Evolutionary conservation across 1,140 invertebrate species (phyloP).

Genomic region (Cydia splendana): DNA sequence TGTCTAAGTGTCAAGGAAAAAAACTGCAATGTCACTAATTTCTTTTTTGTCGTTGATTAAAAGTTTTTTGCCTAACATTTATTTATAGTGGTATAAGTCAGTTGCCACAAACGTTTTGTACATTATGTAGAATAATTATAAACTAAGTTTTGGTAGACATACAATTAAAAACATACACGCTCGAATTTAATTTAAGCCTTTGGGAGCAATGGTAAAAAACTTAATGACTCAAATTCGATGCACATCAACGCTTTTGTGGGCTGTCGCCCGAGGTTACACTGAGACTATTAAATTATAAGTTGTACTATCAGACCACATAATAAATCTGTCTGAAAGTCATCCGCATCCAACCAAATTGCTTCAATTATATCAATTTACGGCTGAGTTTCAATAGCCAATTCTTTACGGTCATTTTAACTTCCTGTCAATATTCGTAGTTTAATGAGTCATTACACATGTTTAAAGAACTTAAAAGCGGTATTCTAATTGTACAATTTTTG

Average conservation of each 20-base stretch:
- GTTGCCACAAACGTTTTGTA: not conserved
- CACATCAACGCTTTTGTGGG: slow-evolving; percentile 31
- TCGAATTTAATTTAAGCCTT: not conserved
- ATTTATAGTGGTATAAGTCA: too few relatives aligned
- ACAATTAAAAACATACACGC: slow-evolving; percentile 6
- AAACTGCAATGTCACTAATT: too few relatives aligned
- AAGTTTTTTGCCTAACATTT: too few relatives aligned
- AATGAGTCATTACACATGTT: slow-evolving; percentile 23
- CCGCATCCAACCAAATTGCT: slow-evolving; percentile 27
- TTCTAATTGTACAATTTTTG: too few relatives aligned
- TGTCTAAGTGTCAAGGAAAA: too few relatives aligned
- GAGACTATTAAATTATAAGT: slow-evolving; percentile 28
- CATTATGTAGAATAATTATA: not conserved
- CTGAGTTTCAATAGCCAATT: slow-evolving; percentile 20
- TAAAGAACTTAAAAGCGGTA: not conserved
- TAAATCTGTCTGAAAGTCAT: slow-evolving; percentile 29
- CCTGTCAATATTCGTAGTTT: slow-evolving; percentile 2
- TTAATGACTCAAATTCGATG: slow-evolving; percentile 31
- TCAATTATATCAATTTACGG: slow-evolving; percentile 25
- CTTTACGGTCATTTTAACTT: slow-evolving; percentile 12
- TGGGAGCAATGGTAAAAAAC: slow-evolving; percentile 16
- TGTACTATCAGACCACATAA: slow-evolving; percentile 23
- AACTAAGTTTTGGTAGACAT: not conserved
- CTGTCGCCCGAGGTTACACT: slow-evolving; percentile 22
- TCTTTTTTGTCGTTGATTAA: too few relatives aligned